These are phyloP conservation scores for Marronus borbonicus DNA, from an alignment of 2,888 invertebrate species.

Conservation along the genomic window DNA sequence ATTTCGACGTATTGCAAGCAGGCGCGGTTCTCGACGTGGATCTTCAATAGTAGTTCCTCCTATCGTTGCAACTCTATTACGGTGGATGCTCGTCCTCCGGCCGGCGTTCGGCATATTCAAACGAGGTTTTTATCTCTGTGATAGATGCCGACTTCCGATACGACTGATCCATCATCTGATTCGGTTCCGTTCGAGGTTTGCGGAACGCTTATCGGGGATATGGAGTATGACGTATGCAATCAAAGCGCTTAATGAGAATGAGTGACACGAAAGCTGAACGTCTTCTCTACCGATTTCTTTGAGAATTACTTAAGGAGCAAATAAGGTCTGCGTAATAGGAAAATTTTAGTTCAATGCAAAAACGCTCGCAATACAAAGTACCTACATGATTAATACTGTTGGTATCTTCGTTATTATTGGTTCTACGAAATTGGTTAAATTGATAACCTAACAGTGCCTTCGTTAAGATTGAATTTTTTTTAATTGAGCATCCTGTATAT, in stretches of 20 bases:
- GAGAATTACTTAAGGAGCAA: no score
- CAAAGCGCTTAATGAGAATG: slow-evolving; percentile 5
- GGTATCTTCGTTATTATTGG: no score
- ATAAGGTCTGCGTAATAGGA: no score
- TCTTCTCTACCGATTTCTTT: neutral
- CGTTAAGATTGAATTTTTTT: no score
- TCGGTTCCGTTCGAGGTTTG: slow-evolving; percentile 10
- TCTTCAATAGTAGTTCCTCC: slow-evolving; percentile 1
- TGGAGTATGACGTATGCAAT: slow-evolving; percentile 15
- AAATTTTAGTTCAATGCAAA: no score
- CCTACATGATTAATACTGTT: no score
- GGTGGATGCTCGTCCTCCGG: slow-evolving; percentile 12
- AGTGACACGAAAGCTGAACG: neutral
- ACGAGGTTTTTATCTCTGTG: slow-evolving; percentile 28
- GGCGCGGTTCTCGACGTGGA: neutral
- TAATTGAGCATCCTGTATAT: no score
- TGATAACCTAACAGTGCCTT: no score
- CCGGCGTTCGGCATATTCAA: slow-evolving; percentile 11
- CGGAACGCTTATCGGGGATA: neutral
- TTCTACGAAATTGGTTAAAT: no score
- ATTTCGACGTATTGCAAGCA: slow-evolving; percentile 1
- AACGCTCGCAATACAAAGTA: no score
- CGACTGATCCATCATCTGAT: slow-evolving; percentile 25
- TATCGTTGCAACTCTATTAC: neutral
- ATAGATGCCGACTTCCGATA: slow-evolving; percentile 27